Conservation (phyloP, 2,113 vertebrate species). For the Tragelaphus scriptus region DNA sequence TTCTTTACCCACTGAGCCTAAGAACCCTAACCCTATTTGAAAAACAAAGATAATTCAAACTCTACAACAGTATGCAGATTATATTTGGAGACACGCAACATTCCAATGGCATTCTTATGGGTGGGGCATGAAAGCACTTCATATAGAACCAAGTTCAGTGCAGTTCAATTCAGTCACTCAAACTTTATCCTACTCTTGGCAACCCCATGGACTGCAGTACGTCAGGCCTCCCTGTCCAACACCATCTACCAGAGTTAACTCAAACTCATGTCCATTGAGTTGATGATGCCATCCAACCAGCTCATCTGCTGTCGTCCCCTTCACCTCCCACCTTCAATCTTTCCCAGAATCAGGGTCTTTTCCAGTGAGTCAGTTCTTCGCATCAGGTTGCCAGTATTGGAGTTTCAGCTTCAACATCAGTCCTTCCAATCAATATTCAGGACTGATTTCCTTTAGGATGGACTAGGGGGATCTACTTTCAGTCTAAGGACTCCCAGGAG, state of each 20-base stretch:
- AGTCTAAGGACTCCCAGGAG: background rate
- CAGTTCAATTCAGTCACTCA: background rate
- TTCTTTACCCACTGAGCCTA: background rate
- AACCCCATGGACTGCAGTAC: background rate
- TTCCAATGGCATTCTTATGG: background rate
- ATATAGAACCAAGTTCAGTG: background rate
- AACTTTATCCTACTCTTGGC: background rate
- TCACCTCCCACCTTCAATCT: fast-evolving
- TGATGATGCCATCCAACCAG: background rate
- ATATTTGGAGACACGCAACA: background rate
- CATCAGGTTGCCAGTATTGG: background rate
- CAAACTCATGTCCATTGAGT: background rate
- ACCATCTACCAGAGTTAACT: background rate
- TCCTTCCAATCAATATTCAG: background rate
- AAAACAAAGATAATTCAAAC: background rate
- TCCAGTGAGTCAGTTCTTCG: background rate
- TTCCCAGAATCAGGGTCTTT: background rate
- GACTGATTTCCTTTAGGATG: background rate
- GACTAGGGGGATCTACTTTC: background rate
- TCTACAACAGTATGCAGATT: background rate
- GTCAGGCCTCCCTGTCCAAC: background rate
- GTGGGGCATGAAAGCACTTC: background rate
- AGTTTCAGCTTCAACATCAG: background rate
- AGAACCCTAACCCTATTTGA: background rate
- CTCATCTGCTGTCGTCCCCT: background rate